A percentile compares a stretch with the other conserved stretches of the same genome.
Conservation (phyloP, 1,140 invertebrate species). For the Drosophila fuyamai region DNA sequence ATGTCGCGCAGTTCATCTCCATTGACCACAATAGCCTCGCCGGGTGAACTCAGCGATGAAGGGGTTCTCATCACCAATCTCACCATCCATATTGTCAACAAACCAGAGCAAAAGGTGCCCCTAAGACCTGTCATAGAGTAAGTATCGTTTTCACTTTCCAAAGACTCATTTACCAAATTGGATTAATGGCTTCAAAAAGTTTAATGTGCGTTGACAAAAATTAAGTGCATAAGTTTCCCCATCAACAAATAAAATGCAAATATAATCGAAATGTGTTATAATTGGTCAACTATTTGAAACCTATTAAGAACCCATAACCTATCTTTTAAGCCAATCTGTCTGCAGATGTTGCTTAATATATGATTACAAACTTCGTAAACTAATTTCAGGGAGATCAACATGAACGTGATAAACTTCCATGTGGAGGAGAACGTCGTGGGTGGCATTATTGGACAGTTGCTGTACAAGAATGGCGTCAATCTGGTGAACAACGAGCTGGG, state of each 20-base stretch:
- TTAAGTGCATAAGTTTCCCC: too few species aligned
- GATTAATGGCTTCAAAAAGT: constrained; percentile 18
- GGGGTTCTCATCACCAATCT: constrained; percentile 91
- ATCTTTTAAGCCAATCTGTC: too few species aligned
- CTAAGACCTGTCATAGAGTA: constrained; percentile 88
- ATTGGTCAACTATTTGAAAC: too few species aligned
- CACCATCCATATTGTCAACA: constrained; percentile 92
- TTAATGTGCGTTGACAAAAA: constrained; percentile 5
- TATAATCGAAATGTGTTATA: too few species aligned
- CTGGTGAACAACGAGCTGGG: constrained; percentile 77
- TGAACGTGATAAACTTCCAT: constrained; percentile 89
- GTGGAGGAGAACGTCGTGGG: constrained; percentile 92
- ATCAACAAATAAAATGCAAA: too few species aligned
- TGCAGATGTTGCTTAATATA: too few species aligned
- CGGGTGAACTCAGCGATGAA: constrained; percentile 84
- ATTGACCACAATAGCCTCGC: constrained; percentile 56
- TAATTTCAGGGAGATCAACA: constrained; percentile 86
- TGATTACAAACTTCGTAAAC: background rate
- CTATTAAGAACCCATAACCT: too few species aligned
- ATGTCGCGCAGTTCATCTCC: constrained; percentile 60
- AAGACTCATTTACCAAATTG: background rate
- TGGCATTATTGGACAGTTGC: constrained; percentile 90
- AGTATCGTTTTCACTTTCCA: constrained; percentile 61
- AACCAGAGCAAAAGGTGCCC: constrained; percentile 87
- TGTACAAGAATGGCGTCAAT: constrained; percentile 86